phyloP scores from a whole-genome alignment of 2,113 vertebrate genomes.

The Platysternon megacephalum region DNA sequence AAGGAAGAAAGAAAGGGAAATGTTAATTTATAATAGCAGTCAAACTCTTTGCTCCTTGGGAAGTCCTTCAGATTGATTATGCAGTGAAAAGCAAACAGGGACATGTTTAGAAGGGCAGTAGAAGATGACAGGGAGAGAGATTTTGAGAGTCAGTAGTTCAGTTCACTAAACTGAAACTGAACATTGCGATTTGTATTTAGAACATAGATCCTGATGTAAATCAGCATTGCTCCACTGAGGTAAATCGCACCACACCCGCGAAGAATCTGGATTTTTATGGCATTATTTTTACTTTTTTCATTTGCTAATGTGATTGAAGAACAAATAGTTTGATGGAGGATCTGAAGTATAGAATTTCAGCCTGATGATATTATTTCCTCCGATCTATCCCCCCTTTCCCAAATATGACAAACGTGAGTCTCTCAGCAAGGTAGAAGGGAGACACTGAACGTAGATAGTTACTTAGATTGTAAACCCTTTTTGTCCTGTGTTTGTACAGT shows the following conservation, averaged over 20 bases:
- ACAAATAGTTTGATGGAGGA: not conserved
- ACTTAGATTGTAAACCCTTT: too few species aligned
- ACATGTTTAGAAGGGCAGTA: rapidly evolving
- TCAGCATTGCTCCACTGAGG: not conserved
- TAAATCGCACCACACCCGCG: rapidly evolving
- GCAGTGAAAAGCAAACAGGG: not conserved
- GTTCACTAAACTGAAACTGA: not conserved
- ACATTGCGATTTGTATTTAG: not conserved
- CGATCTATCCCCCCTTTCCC: not conserved
- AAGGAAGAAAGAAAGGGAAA: not conserved
- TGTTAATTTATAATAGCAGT: not conserved
- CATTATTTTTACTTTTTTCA: not conserved
- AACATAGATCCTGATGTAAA: not conserved
- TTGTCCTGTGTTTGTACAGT: too few species aligned
- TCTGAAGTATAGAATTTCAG: not conserved
- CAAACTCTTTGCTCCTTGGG: rapidly evolving
- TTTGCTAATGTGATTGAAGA: not conserved
- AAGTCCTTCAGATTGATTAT: not conserved
- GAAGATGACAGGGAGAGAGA: not conserved
- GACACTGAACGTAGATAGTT: too few species aligned
- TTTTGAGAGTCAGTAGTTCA: not conserved
- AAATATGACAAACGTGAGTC: not conserved
- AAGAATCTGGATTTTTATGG: rapidly evolving
- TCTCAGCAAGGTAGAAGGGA: too few species aligned
- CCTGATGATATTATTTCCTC: not conserved